Conservation (phyloP, 2,113 vertebrate genomes). For the Isurus oxyrinchus region DNA sequence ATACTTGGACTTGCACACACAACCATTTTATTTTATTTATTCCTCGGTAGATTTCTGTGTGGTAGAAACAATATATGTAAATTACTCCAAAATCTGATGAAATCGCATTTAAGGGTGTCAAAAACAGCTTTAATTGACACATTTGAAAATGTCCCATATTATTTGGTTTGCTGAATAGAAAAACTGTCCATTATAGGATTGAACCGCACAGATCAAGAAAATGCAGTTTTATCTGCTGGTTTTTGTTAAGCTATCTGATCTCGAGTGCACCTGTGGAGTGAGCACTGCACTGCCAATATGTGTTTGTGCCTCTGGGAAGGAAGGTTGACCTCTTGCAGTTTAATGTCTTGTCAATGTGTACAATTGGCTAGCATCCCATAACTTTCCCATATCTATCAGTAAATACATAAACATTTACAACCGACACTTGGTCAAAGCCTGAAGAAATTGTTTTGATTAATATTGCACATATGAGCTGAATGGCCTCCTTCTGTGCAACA, state of each 20-base stretch:
- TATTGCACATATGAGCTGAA: neutral
- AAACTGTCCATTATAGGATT: no score
- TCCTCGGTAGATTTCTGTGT: neutral
- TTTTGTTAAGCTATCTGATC: neutral
- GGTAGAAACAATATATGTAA: neutral
- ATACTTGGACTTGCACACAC: neutral
- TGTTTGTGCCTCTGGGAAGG: neutral
- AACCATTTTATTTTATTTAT: neutral
- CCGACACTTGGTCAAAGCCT: neutral
- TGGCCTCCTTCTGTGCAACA: no score
- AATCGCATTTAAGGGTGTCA: neutral
- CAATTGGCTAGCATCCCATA: neutral
- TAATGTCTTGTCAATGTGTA: neutral
- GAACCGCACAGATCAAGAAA: no score
- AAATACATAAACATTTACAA: neutral
- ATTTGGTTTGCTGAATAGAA: neutral
- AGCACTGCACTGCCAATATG: neutral
- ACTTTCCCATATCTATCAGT: neutral
- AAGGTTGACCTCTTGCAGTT: neutral
- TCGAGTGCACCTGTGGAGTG: neutral
- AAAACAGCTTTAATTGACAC: neutral
- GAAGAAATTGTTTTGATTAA: neutral
- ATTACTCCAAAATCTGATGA: neutral
- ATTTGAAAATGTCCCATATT: neutral
- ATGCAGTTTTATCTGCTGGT: no score